Evolutionary conservation across 2,113 vertebrate species (phyloP).

Genomic region (Indicator indicator): DNA sequence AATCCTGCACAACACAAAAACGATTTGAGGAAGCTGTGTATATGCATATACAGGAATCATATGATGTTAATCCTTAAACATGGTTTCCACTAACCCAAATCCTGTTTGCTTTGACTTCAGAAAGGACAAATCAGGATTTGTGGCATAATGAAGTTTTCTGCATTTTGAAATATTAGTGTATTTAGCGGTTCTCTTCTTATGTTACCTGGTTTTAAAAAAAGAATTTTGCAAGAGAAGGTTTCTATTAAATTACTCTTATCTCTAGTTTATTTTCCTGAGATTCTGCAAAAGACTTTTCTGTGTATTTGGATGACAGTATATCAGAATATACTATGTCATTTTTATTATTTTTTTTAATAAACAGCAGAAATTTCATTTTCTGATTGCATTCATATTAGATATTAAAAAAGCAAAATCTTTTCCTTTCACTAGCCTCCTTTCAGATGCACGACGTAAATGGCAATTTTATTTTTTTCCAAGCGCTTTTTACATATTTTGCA

Average conservation of each 20-base stretch:
- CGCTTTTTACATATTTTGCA: constrained; percentile 24
- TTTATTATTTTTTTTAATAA: not conserved
- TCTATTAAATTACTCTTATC: constrained; percentile 14
- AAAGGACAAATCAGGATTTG: constrained; percentile 35
- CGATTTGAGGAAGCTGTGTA: not conserved
- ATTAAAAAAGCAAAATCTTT: constrained; percentile 38
- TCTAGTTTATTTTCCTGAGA: constrained; percentile 26
- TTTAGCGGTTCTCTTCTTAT: constrained; percentile 38
- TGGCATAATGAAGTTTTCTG: not conserved
- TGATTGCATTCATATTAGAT: constrained; percentile 7
- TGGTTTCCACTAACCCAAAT: not conserved
- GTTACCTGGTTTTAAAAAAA: not conserved
- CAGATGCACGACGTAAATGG: constrained; percentile 26
- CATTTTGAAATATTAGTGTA: constrained; percentile 26
- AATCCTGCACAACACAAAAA: not conserved
- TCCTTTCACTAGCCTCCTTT: constrained; percentile 32
- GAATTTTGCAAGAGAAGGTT: constrained; percentile 66
- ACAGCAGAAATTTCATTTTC: constrained; percentile 30
- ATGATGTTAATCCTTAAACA: not conserved
- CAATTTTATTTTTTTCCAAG: constrained; percentile 14
- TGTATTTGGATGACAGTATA: constrained; percentile 61
- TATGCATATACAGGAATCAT: not conserved
- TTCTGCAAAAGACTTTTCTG: constrained; percentile 21
- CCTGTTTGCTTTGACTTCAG: constrained; percentile 8
- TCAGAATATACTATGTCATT: constrained; percentile 43